These are phyloP conservation scores for Cichladusa arquata DNA, from an alignment of 2,113 vertebrate genomes.

Conservation along the genomic window DNA sequence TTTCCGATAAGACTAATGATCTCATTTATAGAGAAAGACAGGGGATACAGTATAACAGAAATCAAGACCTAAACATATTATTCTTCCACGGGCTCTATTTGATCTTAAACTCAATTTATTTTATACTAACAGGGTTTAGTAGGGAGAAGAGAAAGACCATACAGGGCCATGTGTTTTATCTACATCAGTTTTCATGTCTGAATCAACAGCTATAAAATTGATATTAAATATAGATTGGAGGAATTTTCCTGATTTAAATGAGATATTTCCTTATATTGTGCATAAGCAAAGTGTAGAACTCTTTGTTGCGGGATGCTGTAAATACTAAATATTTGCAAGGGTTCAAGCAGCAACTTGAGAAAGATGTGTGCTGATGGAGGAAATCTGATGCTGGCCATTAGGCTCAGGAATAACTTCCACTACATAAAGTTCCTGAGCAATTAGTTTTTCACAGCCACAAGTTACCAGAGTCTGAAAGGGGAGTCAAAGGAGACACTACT, in stretches of 20 bases:
- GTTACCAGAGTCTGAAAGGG: not conserved
- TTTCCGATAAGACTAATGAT: not conserved
- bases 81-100: not conserved
- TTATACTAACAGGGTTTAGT: not conserved
- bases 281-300: not conserved
- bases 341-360: not conserved
- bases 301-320: not conserved
- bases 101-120: not conserved
- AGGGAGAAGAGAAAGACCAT: not conserved
- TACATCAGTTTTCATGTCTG: not conserved
- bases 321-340: not conserved
- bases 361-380: not conserved
- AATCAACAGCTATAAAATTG: not conserved
- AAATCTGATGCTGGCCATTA: not conserved
- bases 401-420: not conserved
- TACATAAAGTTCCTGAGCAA: not conserved
- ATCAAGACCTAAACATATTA: not conserved
- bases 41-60: not conserved
- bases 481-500: not conserved
- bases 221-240: not conserved
- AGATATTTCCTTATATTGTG: not conserved
- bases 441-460: not conserved
- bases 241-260: not conserved
- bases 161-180: not conserved
- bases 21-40: not conserved